These are phyloP conservation scores for Caenorhabditis sp. DNA, from an alignment of 2,888 invertebrate species.

Conservation along the genomic window DNA sequence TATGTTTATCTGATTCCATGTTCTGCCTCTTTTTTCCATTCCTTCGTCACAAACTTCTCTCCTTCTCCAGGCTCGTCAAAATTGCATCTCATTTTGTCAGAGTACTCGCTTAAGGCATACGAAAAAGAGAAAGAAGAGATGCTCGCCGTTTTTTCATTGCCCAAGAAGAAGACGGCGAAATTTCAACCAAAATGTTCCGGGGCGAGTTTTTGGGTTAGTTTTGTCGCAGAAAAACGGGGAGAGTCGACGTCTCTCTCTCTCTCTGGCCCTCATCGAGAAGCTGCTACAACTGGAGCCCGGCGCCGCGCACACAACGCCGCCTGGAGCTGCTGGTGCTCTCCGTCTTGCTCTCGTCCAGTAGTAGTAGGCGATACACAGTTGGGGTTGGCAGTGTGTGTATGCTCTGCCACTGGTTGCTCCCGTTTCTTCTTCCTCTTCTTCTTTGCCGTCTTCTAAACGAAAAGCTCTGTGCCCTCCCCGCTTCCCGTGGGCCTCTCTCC, in stretches of 20 bases:
- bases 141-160: conserved; percentile 43
- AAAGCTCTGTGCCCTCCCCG: conserved; percentile 26
- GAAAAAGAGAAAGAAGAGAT: conserved; percentile 23
- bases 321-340: conserved; percentile 43
- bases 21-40: background rate
- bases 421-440: conserved; percentile 14
- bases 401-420: conserved; percentile 36
- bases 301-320: conserved; percentile 49
- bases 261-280: conserved; percentile 3
- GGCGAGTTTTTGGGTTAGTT: conserved; percentile 44
- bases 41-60: conserved; percentile 24
- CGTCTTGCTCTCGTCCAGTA: conserved; percentile 23
- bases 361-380: conserved; percentile 41
- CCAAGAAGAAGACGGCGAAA: conserved; percentile 40
- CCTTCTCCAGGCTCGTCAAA: conserved; percentile 36
- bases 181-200: conserved; percentile 61
- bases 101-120: conserved; percentile 42
- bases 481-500: conserved; percentile 13
- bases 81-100: conserved; percentile 55
- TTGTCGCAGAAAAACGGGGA: conserved; percentile 1
- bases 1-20: conserved; percentile 53
- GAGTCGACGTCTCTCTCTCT: background rate
- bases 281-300: background rate
- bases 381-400: conserved; percentile 32
- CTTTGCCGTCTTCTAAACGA: conserved; percentile 35